These are phyloP conservation scores for Drosophila borborema DNA, from an alignment of 2,888 invertebrate species.

Conservation along the genomic window DNA sequence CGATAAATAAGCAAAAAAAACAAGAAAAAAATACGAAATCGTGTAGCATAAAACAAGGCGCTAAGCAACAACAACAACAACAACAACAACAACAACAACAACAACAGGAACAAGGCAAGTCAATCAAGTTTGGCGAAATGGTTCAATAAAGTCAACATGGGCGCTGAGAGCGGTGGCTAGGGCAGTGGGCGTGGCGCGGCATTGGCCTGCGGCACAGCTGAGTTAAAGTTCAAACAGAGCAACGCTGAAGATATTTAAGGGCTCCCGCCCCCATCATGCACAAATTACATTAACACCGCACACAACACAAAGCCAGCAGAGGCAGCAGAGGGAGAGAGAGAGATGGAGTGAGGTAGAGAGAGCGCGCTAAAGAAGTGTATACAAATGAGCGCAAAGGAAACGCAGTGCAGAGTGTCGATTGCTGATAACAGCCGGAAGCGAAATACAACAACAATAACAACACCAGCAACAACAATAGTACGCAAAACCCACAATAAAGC, in stretches of 20 bases:
- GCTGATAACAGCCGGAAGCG: conserved; percentile 79
- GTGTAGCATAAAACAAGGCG: conserved; percentile 39
- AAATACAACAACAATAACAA: conserved; percentile 33
- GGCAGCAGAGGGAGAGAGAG: not conserved
- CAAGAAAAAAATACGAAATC: not conserved
- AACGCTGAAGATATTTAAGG: conserved; percentile 55
- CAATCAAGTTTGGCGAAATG: conserved; percentile 75
- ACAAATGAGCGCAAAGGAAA: conserved; percentile 63
- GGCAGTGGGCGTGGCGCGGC: conserved; percentile 27
- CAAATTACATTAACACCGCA: conserved; percentile 75
- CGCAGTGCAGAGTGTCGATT: conserved; percentile 69
- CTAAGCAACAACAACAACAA: conserved; percentile 13
- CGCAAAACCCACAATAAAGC: conserved; percentile 43
- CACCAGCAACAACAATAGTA: conserved; percentile 26
- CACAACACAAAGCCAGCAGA: conserved; percentile 42
- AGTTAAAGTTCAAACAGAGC: conserved; percentile 71
- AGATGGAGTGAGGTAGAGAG: not conserved
- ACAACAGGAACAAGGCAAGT: conserved; percentile 42
- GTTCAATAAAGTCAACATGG: conserved; percentile 75
- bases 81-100: too few species aligned
- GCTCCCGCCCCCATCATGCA: conserved; percentile 7
- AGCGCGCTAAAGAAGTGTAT: conserved; percentile 22
- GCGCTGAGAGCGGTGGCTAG: not conserved
- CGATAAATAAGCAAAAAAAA: conserved; percentile 40
- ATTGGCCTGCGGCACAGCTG: conserved; percentile 42